Conservation (phyloP, 2,113 vertebrate species). For the Myotis brandtii region DNA sequence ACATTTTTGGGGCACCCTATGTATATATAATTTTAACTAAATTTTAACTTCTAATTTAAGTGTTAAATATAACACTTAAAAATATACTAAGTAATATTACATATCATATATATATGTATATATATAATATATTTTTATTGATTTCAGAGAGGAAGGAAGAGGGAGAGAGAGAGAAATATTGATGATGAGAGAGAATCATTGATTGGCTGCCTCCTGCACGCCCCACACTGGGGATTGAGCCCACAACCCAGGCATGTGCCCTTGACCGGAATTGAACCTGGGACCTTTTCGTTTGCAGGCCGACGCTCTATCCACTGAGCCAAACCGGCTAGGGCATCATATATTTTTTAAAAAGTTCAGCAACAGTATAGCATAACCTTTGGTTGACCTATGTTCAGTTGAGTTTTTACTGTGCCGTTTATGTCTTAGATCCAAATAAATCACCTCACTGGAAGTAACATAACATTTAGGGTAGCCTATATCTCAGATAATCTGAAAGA, state of each 20-base stretch:
- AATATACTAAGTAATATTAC: background rate
- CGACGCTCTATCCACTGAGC: no score
- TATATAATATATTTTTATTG: no score
- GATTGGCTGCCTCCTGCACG: no score
- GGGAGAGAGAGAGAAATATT: no score
- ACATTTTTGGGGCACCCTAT: no score
- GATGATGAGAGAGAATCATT: no score
- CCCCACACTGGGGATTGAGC: no score
- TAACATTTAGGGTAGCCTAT: background rate
- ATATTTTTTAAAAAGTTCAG: background rate
- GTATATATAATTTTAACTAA: background rate
- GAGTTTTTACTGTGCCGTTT: background rate
- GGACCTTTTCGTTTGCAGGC: no score
- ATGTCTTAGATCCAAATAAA: background rate
- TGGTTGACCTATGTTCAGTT: background rate
- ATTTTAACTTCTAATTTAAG: slow-evolving; percentile 40
- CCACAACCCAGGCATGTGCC: no score
- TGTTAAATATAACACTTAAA: background rate
- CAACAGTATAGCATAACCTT: background rate
- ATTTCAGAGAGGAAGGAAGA: no score
- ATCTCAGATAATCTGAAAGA: background rate
- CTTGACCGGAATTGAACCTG: no score
- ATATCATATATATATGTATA: background rate
- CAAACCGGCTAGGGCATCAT: no score
- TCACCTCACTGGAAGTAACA: background rate